Conservation (phyloP, 2,888 invertebrate genomes). For the Eumacrocentrus americanus region DNA sequence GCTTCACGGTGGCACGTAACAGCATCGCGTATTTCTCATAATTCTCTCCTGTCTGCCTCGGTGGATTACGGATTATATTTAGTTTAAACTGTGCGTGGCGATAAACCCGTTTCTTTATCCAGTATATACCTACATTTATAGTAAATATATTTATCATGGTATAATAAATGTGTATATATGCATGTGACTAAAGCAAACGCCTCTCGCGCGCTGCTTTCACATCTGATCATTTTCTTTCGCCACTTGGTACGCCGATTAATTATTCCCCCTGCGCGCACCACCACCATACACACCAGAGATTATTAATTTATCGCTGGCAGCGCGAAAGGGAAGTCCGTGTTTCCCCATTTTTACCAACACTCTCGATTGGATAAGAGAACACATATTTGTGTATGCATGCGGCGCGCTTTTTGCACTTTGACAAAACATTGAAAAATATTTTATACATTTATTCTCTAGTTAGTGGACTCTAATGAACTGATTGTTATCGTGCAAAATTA, state of each 20-base stretch:
- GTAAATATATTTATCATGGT: background rate
- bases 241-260: constrained; percentile 27
- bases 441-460: no score
- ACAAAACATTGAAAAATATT: no score
- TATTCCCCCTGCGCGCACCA: constrained; percentile 20
- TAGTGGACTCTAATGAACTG: background rate
- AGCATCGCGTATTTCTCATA: constrained; percentile 21
- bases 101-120: constrained; percentile 15
- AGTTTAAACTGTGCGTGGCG: background rate
- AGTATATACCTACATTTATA: constrained; percentile 9
- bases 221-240: constrained; percentile 30
- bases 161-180: background rate
- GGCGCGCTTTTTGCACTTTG: no score
- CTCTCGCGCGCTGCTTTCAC: constrained; percentile 24
- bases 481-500: background rate
- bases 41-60: constrained; percentile 5
- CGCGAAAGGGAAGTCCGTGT: constrained; percentile 22
- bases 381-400: no score
- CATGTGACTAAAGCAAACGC: constrained; percentile 2
- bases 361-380: constrained; percentile 20
- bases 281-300: constrained; percentile 11
- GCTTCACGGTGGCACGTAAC: constrained; percentile 5
- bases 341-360: constrained; percentile 24
- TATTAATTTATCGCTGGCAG: constrained; percentile 28
- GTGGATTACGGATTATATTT: background rate